Percentiles rank a stretch among this genome's conserved stretches.
These are phyloP conservation scores for Zoroaster sp. DNA, from an alignment of 53 echinoderm and acorn worm genomes.

Conservation along the genomic window DNA sequence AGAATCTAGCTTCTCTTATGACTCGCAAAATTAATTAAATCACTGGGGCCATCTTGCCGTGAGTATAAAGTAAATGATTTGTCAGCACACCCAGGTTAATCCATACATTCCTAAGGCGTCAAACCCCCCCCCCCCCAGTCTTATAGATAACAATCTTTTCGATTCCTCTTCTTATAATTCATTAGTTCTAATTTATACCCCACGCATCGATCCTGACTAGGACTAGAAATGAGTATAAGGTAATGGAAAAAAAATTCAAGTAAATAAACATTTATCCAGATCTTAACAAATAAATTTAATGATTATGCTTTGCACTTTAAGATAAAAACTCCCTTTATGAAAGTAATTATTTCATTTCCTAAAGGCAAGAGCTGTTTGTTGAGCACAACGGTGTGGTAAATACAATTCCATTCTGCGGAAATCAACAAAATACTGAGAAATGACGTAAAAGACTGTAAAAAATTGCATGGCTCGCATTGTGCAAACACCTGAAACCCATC, in stretches of 20 bases:
- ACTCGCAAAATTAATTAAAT: slow-evolving; percentile 45
- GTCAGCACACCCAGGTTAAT: slow-evolving; percentile 21
- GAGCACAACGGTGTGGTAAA: too few species aligned
- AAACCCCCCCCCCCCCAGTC: neutral
- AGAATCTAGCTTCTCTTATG: neutral
- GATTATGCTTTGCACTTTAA: too few species aligned
- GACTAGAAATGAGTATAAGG: neutral
- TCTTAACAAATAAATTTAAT: too few species aligned
- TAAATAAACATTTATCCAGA: neutral
- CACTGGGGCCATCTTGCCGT: slow-evolving; percentile 32
- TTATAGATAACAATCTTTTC: neutral
- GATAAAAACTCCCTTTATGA: too few species aligned
- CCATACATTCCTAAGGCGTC: neutral
- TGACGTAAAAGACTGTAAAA: neutral
- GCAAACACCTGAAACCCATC: neutral
- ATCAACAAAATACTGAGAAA: too few species aligned
- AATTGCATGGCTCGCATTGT: neutral
- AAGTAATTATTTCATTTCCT: too few species aligned
- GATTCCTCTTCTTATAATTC: neutral
- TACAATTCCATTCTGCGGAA: too few species aligned
- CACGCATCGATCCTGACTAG: neutral
- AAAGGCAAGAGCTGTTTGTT: too few species aligned
- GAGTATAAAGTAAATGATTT: slow-evolving; percentile 33
- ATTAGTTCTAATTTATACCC: too few species aligned
- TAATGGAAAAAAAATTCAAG: neutral